A percentile compares a stretch with the other conserved stretches of the same genome.
Conservation (phyloP, 1,140 invertebrate species). For the Aethina tumida region DNA sequence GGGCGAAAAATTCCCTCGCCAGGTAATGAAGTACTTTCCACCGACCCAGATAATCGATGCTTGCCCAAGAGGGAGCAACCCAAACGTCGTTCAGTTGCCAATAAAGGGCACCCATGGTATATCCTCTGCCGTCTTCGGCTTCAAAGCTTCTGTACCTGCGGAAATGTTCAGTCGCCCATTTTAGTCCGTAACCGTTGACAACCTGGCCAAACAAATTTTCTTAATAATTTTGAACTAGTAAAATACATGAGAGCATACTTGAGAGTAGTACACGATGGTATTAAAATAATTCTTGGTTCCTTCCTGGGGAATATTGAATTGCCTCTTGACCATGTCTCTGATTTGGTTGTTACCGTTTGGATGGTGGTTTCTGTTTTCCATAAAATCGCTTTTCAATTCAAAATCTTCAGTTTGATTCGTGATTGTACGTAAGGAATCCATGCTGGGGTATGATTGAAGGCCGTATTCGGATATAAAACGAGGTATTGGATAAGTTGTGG, state of each 20-base stretch:
- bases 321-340: conserved; percentile 42
- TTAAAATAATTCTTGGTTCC: conserved; percentile 39
- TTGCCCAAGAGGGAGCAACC: conserved; percentile 92
- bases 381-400: conserved; percentile 45
- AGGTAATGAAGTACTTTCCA: conserved; percentile 92
- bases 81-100: conserved; percentile 99
- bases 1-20: conserved; percentile 72
- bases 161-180: conserved; percentile 81
- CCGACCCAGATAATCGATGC: conserved; percentile 74
- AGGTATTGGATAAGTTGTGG: conserved; percentile 61
- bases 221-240: too few relatives aligned
- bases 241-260: too few relatives aligned
- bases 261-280: conserved; percentile 61
- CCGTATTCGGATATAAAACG: conserved; percentile 93
- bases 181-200: conserved; percentile 74
- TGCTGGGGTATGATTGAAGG: conserved; percentile 75
- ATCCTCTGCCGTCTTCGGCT: conserved; percentile 54
- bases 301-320: conserved; percentile 46
- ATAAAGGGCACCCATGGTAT: conserved; percentile 93
- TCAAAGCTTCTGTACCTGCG: conserved; percentile 51
- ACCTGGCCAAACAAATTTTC: conserved; percentile 36
- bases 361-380: conserved; percentile 74
- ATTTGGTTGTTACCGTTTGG: conserved; percentile 56
- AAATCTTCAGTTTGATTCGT: conserved; percentile 47
- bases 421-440: conserved; percentile 47